Evolutionary conservation across 2,113 vertebrate species (phyloP).

Genomic region (Campylomormyrus numenius): DNA sequence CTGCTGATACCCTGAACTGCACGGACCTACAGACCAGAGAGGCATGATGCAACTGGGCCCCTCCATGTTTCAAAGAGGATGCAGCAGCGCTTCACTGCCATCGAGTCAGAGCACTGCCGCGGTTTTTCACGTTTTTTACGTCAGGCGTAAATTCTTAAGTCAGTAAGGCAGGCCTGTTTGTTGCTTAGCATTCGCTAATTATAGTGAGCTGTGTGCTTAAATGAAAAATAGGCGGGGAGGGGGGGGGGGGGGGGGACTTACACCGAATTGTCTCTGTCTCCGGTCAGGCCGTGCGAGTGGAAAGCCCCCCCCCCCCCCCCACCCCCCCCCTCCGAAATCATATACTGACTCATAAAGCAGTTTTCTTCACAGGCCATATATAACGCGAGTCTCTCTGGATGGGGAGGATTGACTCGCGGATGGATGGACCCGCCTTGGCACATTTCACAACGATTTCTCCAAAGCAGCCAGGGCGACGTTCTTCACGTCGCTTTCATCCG

Average conservation of each 20-base stretch:
- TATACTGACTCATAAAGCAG: slow-evolving; percentile 5
- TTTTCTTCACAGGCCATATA: slow-evolving; percentile 15
- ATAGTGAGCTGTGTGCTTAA: neutral
- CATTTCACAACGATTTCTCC: neutral
- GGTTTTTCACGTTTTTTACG: neutral
- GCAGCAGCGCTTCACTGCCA: neutral
- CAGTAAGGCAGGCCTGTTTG: neutral
- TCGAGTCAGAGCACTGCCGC: neutral
- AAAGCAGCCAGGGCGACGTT: neutral
- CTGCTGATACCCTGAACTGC: neutral
- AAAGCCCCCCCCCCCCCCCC: neutral
- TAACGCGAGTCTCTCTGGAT: neutral
- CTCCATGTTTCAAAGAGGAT: neutral
- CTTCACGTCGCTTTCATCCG: neutral
- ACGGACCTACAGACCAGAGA: neutral
- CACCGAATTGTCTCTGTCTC: neutral
- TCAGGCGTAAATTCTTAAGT: neutral
- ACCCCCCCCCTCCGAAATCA: neutral
- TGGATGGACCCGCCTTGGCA: neutral
- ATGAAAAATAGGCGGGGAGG: neutral
- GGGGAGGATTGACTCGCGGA: neutral
- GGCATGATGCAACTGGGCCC: neutral
- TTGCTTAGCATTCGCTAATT: neutral
- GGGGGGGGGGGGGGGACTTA: neutral
- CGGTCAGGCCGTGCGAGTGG: neutral